These are phyloP conservation scores for Rhombomys opimus DNA, from an alignment of 2,113 vertebrate species.

Conservation along the genomic window DNA sequence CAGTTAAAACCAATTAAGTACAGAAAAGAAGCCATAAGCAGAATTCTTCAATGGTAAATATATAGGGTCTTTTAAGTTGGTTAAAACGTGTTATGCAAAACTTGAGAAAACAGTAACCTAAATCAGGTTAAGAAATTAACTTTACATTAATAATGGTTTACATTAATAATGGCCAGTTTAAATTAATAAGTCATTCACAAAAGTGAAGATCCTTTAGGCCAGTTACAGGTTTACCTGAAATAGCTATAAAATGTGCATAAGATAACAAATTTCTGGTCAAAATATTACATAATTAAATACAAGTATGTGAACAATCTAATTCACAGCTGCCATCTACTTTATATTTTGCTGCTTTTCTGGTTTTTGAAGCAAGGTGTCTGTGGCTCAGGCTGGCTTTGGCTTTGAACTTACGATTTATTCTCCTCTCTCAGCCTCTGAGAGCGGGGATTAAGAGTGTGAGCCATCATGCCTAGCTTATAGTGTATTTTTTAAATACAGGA, in stretches of 20 bases:
- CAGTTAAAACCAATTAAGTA: slow-evolving; percentile 60
- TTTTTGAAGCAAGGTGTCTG: neutral
- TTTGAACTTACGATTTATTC: neutral
- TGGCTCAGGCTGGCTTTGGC: neutral
- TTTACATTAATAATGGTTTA: too few relatives aligned
- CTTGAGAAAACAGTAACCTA: slow-evolving; percentile 63
- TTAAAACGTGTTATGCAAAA: slow-evolving; percentile 52
- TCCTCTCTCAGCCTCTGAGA: neutral
- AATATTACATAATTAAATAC: neutral
- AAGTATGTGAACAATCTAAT: slow-evolving; percentile 32
- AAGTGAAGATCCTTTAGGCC: slow-evolving; percentile 37
- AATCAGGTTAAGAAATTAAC: slow-evolving; percentile 34
- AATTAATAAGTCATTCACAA: slow-evolving; percentile 29
- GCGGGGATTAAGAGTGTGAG: neutral
- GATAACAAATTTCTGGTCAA: slow-evolving; percentile 5
- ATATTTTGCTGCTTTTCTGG: neutral
- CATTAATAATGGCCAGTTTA: neutral
- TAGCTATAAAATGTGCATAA: slow-evolving; percentile 30
- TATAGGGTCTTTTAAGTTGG: neutral
- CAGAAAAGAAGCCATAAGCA: slow-evolving; percentile 58
- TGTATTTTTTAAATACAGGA: neutral
- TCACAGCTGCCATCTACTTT: slow-evolving; percentile 42
- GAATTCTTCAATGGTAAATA: slow-evolving; percentile 55
- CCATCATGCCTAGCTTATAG: neutral
- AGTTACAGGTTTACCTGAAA: slow-evolving; percentile 37